phyloP scores from a whole-genome alignment of 2,113 vertebrate species.

The Tautogolabrus adspersus region DNA sequence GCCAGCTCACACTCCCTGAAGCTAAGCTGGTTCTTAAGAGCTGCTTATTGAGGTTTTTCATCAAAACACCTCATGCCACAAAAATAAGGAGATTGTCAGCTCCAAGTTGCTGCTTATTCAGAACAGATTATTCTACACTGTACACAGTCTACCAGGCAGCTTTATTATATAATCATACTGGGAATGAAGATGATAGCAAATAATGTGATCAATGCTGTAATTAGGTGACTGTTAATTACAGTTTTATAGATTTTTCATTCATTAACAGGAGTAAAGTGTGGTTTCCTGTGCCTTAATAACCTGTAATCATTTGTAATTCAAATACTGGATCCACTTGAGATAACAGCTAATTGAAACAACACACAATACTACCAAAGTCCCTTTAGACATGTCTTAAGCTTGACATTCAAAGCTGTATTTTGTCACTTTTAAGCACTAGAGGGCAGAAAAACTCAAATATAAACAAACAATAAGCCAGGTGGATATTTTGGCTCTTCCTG shows the following conservation, averaged over 20 bases:
- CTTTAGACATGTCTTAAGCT: neutral
- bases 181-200: constrained; percentile 5
- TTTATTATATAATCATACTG: constrained; percentile 19
- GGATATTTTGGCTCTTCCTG: neutral
- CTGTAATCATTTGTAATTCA: constrained; percentile 3
- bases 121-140: constrained; percentile 20
- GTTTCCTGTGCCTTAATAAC: constrained; percentile 6
- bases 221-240: constrained; percentile 1
- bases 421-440: constrained; percentile 16
- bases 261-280: neutral
- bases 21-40: constrained; percentile 26
- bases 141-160: constrained; percentile 27
- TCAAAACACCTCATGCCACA: constrained; percentile 19
- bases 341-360: neutral
- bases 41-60: constrained; percentile 12
- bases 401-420: constrained; percentile 15
- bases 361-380: neutral
- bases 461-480: neutral
- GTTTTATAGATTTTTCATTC: constrained; percentile 4
- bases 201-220: neutral
- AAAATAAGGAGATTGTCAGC: constrained; percentile 21
- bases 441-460: constrained; percentile 17
- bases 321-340: neutral
- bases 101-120: constrained; percentile 25
- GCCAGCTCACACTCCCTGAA: constrained; percentile 15